Percentiles rank a stretch among this genome's conserved stretches.
These are phyloP conservation scores for Gobio occitaniae DNA, from an alignment of 2,797 vertebrate genomes.

Conservation along the genomic window DNA sequence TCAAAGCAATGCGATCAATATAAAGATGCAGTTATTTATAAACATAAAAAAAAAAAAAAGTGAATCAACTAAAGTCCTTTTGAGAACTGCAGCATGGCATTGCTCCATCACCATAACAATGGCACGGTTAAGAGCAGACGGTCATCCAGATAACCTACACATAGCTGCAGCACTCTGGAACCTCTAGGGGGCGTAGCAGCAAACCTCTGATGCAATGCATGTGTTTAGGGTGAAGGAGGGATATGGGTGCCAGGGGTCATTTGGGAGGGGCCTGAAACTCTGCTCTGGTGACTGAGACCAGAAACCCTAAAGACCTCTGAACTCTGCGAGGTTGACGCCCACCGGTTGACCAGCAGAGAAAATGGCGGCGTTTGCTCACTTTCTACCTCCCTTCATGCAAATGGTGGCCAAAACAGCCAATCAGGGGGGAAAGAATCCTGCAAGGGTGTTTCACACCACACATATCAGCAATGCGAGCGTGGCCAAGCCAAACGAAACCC, in stretches of 20 bases:
- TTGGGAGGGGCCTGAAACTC: constrained; percentile 44
- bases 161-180: constrained; percentile 17
- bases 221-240: constrained; percentile 28
- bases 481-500: not conserved
- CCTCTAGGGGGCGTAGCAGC: constrained; percentile 56
- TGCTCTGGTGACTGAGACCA: constrained; percentile 24
- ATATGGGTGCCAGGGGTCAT: constrained; percentile 50
- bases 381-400: constrained; percentile 37
- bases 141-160: not conserved
- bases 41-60: not conserved
- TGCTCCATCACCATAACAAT: not conserved
- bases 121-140: not conserved
- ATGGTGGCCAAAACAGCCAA: constrained; percentile 48
- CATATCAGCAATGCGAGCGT: not conserved
- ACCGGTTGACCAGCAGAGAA: constrained; percentile 43
- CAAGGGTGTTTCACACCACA: constrained; percentile 22
- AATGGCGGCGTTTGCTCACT: constrained; percentile 23
- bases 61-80: constrained; percentile 1
- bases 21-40: not conserved
- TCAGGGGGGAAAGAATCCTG: constrained; percentile 34
- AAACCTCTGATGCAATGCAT: constrained; percentile 32
- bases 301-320: constrained; percentile 59
- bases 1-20: constrained; percentile 1
- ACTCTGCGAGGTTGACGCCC: constrained; percentile 51
- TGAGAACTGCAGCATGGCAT: not conserved